Evolutionary conservation across 2,888 invertebrate species (phyloP), one percentile per base, ranked within the genome.

Genomic region (Scaptomyza tumidula): DNA sequence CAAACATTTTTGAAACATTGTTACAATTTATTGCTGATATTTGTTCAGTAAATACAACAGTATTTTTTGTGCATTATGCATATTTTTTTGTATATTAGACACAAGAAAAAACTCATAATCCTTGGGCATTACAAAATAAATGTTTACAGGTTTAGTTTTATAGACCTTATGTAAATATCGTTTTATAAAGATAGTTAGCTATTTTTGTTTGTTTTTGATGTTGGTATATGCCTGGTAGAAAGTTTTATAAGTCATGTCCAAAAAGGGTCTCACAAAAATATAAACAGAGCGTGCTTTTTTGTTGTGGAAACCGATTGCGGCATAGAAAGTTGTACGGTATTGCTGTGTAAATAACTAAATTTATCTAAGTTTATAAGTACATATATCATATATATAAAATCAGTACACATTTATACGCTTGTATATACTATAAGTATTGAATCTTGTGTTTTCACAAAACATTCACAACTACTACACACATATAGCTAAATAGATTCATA

Each of bases 231-330:
- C 37, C 5, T 39, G 39, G 29, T 65, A 82, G 67, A 58, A 54
- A 49, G 50, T 39, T 44, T 31, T 49, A 66, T 50, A 56, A 55
- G 57, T 62, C 37, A 58, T 67, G 19, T 59, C 59, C 70, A 81
- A 87, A 83, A 85, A 62, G 86, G 86, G 52, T 61, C 61, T 85
- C 86, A 85, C 79, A 84, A 84, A 80, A 84, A 84, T 84, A 82
- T 75, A 82, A 72, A 63, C 77, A 77, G 80, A 77, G 70, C 52
- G 75, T 70, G 72, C 65, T 39, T 39, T 14, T 10, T 54, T 64
- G 65, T 77, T 64, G 67, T 77, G 83, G 88, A 84, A 84, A 84
- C 84, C 83, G 54, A 50, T 74, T 3, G 64, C 66, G 67, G 66
- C 53, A 46, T 71, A 55, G 70, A 61, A 61, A 62, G 59, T 60